phyloP scores from a whole-genome alignment of 2,113 vertebrate species.

The Nesoenas mayeri region DNA sequence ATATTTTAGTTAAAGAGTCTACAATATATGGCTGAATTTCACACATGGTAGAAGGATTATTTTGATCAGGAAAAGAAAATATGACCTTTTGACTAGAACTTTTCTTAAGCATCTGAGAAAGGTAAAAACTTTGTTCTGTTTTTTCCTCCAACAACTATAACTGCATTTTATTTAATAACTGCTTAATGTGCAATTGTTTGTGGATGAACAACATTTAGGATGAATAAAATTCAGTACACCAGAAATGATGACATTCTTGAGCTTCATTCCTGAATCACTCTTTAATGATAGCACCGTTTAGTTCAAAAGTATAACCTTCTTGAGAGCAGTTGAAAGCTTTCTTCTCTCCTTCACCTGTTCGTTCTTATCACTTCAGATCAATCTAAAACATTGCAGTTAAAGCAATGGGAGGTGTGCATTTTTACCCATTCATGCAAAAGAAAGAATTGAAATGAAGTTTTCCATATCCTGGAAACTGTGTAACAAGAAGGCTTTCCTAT shows the following conservation, averaged over 20 bases:
- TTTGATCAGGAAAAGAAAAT: background rate
- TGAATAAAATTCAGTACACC: background rate
- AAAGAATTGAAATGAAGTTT: background rate
- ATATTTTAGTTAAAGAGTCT: background rate
- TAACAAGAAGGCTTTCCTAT: background rate
- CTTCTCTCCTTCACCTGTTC: background rate
- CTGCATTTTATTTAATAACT: background rate
- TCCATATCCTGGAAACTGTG: background rate
- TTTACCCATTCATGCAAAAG: background rate
- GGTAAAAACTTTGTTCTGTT: background rate
- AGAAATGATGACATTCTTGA: background rate
- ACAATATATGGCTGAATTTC: background rate
- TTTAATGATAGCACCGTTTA: background rate
- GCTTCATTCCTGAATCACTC: background rate
- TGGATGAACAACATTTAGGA: background rate
- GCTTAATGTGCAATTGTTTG: background rate
- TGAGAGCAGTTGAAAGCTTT: background rate
- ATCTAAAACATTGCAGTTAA: background rate
- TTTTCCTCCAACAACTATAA: background rate
- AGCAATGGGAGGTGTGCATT: background rate
- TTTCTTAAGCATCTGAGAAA: background rate
- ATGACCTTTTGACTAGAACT: background rate
- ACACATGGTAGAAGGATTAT: background rate
- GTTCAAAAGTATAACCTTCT: background rate
- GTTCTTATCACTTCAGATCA: background rate